Evolutionary conservation across 2,113 vertebrate species (phyloP).

Genomic region (Uropsilus gracilis): DNA sequence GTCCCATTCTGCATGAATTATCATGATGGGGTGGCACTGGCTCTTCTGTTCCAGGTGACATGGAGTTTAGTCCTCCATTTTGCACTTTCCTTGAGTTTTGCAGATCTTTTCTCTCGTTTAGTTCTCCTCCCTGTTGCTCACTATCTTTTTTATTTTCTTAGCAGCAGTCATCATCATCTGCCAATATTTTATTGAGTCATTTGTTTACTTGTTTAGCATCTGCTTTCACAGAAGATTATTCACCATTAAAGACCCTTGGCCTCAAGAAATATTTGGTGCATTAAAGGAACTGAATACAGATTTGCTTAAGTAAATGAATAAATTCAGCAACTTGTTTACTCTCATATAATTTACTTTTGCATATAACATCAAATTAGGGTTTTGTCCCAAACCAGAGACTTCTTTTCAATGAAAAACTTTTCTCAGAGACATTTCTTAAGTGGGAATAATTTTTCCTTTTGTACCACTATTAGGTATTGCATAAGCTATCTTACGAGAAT

Average conservation of each 20-base stretch:
- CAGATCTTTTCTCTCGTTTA: neutral
- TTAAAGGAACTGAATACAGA: neutral
- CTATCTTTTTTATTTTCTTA: neutral
- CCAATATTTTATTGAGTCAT: neutral
- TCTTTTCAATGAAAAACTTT: neutral
- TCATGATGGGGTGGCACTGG: accelerated
- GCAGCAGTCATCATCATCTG: neutral
- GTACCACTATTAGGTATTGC: neutral
- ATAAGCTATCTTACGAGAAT: neutral
- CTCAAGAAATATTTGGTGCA: neutral
- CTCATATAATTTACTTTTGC: neutral
- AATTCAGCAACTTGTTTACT: neutral
- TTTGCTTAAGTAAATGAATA: neutral
- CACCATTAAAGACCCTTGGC: neutral
- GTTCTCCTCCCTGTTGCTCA: neutral
- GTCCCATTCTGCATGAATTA: accelerated
- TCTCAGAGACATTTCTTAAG: neutral
- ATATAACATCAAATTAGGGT: neutral
- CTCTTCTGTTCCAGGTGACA: neutral
- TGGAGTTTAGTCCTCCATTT: too few relatives aligned
- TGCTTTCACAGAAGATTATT: neutral
- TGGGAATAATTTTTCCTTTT: neutral
- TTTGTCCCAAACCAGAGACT: neutral
- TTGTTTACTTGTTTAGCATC: neutral
- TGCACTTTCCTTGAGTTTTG: neutral